Evolutionary conservation across 2,113 vertebrate genomes (phyloP), one percentile per base, ranked within the genome.

Genomic region (Phalacrocorax carbo): DNA sequence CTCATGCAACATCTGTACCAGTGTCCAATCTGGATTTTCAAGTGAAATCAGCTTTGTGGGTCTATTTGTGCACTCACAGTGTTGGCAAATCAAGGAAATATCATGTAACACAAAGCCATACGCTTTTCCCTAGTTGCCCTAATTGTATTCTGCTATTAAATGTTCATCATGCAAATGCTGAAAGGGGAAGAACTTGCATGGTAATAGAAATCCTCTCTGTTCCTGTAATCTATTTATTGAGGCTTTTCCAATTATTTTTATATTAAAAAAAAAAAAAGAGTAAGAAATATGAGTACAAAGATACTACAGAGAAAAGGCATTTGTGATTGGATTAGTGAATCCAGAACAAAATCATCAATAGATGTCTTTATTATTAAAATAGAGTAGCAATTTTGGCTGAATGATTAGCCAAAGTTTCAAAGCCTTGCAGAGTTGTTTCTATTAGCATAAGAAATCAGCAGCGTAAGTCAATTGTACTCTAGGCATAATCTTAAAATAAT

Each of bases 311-410:
- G 32, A 82, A 94, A 92, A 87, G 38, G 32, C 68, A 86, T 88
- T 77, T 83, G 51, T 95, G 76, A 94, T 93, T 81, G 71, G 82
- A 95, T 96, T 92, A 93, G 81, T 62, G 62, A 95, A 94, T 93
- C 66, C 73, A 96, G 70, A 94, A 91, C 40, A 95, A 92, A 95
- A 89, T 76, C 61, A 91, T 95, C 77, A 94, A 93, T 95, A 93
- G 81, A 82, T 69, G 86, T 91, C 78, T 80, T 93, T 91, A 77
- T 87, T 94, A 96, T 97, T 95, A 93, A 96, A 94, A 91, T 25
- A 85, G 40, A 91, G 34, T 54, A 79, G 71, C 62, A 93, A 89
- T 95, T 96, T 82, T 60, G 25, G 32, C 25, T 89, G 86, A 96
- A 93, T 91, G 73, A 95, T 94, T 89, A 94, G 58, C 52, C 61